Conservation (phyloP, 2,797 vertebrate genomes). For the Aulostomus chinensis region DNA sequence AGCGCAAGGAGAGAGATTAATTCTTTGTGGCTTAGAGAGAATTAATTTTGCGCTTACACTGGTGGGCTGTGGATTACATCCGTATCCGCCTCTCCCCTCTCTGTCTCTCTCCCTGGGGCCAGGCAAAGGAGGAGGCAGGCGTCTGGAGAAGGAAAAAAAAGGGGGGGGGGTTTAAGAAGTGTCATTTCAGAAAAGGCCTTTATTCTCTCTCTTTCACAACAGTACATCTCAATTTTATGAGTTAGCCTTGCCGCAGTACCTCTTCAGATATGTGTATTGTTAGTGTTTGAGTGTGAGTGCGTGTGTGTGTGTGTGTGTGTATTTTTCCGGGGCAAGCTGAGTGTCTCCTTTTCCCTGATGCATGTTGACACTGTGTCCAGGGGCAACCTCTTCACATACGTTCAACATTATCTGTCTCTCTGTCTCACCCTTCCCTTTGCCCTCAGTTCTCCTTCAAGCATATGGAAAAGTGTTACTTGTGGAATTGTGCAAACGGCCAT, state of each 20-base stretch:
- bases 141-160: conserved; percentile 66
- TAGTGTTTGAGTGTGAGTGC: conserved; percentile 14
- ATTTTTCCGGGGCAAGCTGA: conserved; percentile 35
- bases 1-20: conserved; percentile 82
- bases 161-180: conserved; percentile 57
- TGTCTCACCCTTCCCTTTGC: conserved; percentile 46
- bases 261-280: conserved; percentile 54
- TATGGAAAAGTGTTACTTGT: conserved; percentile 66
- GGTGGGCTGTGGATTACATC: conserved; percentile 81
- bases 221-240: conserved; percentile 57
- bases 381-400: conserved; percentile 66
- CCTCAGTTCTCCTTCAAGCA: conserved; percentile 51
- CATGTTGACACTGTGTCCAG: conserved; percentile 68
- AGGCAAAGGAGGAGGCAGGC: conserved; percentile 58
- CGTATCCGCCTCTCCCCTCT: conserved; percentile 74
- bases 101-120: conserved; percentile 70
- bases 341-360: conserved; percentile 59
- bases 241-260: conserved; percentile 35
- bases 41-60: conserved; percentile 87
- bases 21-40: conserved; percentile 84
- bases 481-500: conserved; percentile 57
- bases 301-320: conserved; percentile 13
- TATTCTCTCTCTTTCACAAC: conserved; percentile 44
- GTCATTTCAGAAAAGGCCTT: conserved; percentile 67
- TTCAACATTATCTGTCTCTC: conserved; percentile 37